Percentiles rank a stretch among this genome's conserved stretches.
Evolutionary conservation across 2,113 vertebrate species (phyloP).

Genomic region (Pseudorasbora parva): DNA sequence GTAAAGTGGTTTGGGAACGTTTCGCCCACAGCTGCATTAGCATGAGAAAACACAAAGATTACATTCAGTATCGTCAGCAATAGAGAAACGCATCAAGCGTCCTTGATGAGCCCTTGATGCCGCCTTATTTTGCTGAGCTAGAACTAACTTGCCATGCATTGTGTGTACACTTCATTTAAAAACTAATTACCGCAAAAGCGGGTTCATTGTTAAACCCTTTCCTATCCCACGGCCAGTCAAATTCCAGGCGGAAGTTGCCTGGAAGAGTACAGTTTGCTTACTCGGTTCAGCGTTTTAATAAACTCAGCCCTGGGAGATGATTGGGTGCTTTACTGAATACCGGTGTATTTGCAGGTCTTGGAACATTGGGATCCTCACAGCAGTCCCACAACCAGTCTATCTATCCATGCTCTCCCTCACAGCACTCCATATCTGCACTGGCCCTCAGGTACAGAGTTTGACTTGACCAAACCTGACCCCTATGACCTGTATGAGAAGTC

Average conservation of each 20-base stretch:
- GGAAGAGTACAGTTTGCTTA: background rate
- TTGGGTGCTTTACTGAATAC: slow-evolving; percentile 60
- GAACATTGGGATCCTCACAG: slow-evolving; percentile 92
- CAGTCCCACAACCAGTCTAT: slow-evolving; percentile 90
- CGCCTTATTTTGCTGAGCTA: slow-evolving; percentile 18
- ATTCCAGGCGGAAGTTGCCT: slow-evolving; percentile 1
- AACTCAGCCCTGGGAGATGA: background rate
- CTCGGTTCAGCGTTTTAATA: slow-evolving; percentile 14
- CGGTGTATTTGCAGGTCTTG: slow-evolving; percentile 87
- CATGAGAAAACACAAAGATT: slow-evolving; percentile 25
- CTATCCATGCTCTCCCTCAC: slow-evolving; percentile 85
- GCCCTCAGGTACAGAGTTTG: slow-evolving; percentile 91
- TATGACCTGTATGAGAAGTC: slow-evolving; percentile 97
- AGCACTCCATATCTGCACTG: slow-evolving; percentile 90
- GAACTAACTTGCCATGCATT: background rate
- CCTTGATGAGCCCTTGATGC: slow-evolving; percentile 24
- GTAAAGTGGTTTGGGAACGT: slow-evolving; percentile 3
- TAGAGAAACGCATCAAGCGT: background rate
- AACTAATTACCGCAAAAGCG: slow-evolving; percentile 4
- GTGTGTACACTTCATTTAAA: slow-evolving; percentile 26
- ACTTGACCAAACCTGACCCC: slow-evolving; percentile 91
- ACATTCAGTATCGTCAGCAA: slow-evolving; percentile 3
- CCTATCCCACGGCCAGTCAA: background rate
- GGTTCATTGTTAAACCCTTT: slow-evolving; percentile 8
- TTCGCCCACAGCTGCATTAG: slow-evolving; percentile 27